A percentile compares a stretch with the other conserved stretches of the same genome.
These are phyloP conservation scores for Sapajus apella DNA, from an alignment of 2,113 vertebrate genomes.

Conservation along the genomic window DNA sequence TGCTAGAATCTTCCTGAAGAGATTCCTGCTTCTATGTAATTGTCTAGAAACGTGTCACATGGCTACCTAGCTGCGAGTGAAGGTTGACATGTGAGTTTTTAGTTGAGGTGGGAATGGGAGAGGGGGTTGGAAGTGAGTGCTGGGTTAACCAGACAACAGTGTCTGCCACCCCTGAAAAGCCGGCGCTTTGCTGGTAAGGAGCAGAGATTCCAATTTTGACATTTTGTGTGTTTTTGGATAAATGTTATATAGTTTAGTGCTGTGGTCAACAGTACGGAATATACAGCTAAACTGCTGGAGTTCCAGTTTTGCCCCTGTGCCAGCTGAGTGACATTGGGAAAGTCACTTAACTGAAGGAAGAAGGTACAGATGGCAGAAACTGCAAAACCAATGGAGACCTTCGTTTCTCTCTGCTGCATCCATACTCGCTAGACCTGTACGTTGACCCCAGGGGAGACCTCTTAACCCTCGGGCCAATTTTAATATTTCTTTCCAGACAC, in stretches of 20 bases:
- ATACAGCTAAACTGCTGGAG: background rate
- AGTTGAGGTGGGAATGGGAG: background rate
- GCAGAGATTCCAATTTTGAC: background rate
- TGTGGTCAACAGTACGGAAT: background rate
- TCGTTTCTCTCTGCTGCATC: rapidly evolving
- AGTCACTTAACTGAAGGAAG: background rate
- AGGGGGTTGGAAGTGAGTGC: background rate
- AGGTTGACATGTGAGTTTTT: rapidly evolving
- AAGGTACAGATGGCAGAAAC: background rate
- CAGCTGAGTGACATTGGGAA: background rate
- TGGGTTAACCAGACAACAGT: background rate
- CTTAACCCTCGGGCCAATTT: background rate
- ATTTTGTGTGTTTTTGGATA: background rate
- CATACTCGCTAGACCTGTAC: rapidly evolving
- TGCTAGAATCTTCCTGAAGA: background rate
- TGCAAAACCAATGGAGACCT: rapidly evolving
- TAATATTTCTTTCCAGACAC: background rate
- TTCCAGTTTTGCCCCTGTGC: background rate
- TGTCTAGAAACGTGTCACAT: background rate
- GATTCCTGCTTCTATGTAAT: background rate
- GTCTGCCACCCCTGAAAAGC: background rate
- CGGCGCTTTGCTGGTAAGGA: background rate
- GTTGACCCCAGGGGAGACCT: too few species aligned
- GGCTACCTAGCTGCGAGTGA: background rate
- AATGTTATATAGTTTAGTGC: background rate